Evolutionary conservation across 2,888 invertebrate genomes (phyloP), one percentile per base, ranked within the genome.

Genomic region (Trichogramma dendrolimi): DNA sequence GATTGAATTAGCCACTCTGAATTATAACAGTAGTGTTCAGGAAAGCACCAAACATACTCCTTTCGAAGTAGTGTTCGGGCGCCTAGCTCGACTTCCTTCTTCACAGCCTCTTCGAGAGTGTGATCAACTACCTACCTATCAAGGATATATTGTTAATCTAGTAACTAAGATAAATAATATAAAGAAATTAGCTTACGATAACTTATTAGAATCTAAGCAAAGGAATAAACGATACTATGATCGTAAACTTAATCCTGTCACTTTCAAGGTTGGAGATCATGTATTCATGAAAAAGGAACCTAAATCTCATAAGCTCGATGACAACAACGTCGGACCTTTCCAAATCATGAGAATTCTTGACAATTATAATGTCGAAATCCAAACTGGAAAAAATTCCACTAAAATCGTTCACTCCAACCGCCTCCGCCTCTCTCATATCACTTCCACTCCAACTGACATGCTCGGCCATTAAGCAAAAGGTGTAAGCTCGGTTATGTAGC

Each of bases 31-130:
- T 10, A n/a, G 52, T 40, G 52, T 52, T 5, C 40, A 52, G 5
- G 40, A 52, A 14, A 40, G 52, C 41, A 52, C 52, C 41, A 52
- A 52, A n/a, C 52, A 52, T 52, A 52, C 40, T n/a, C 40, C 52
- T 52, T 52, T 40, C 41, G 41, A 52, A 40, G 52, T 52, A 40
- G 11, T 40, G n/a, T 52, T 52, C 41, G 52, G 41, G 41, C 38
- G 50, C 6, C 10, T 50, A 50, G 50, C 50, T 50, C n/a, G n/a
- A n/a, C n/a, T n/a, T n/a, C n/a, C n/a, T n/a, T n/a, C n/a, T n/a
- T n/a, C n/a, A n/a, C n/a, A n/a, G n/a, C n/a, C n/a, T n/a, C n/a
- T n/a, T n/a, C n/a, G n/a, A n/a, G n/a, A n/a, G n/a, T n/a, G n/a
- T n/a, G n/a, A n/a, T n/a, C n/a, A n/a, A n/a, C n/a, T n/a, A n/a